Percentiles rank a stretch among this genome's conserved stretches.
These are phyloP conservation scores for Equus quagga DNA, from an alignment of 2,113 vertebrate species.

Conservation along the genomic window DNA sequence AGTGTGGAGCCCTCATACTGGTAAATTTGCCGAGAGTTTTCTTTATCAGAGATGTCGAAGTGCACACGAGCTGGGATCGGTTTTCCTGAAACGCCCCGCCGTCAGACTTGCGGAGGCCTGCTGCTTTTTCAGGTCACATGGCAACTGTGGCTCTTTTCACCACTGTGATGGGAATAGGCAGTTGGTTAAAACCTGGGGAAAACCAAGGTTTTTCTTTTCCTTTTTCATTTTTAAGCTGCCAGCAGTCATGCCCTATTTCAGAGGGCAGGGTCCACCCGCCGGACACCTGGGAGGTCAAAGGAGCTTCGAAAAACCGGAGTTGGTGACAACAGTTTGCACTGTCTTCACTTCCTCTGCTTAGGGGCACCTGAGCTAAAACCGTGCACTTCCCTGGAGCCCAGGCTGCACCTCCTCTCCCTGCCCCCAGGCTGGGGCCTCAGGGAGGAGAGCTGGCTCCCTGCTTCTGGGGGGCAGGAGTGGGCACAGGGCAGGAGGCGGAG, in stretches of 20 bases:
- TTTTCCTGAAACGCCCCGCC: neutral
- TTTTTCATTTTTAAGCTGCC: neutral
- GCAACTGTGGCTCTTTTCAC: rapidly evolving
- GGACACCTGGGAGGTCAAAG: neutral
- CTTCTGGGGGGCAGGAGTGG: neutral
- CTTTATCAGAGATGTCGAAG: rapidly evolving
- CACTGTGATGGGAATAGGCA: rapidly evolving
- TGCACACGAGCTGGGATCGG: rapidly evolving
- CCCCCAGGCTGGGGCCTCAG: too few relatives aligned
- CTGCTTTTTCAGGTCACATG: rapidly evolving
- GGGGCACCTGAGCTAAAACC: rapidly evolving
- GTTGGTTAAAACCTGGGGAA: neutral
- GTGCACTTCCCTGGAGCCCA: rapidly evolving
- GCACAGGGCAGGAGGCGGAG: neutral
- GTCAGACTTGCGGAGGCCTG: neutral
- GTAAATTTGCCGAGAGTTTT: neutral
- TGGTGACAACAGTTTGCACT: neutral
- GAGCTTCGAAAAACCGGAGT: neutral
- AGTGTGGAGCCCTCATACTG: rapidly evolving
- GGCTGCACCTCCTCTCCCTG: neutral
- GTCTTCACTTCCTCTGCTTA: too few relatives aligned
- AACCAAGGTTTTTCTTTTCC: too few relatives aligned
- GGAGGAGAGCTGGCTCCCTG: neutral
- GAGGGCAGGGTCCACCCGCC: neutral
- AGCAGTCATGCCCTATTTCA: neutral